Base-by-base conservation (phyloP, 2,888 invertebrate genomes). In the Zygogramma bicolorata region DNA sequence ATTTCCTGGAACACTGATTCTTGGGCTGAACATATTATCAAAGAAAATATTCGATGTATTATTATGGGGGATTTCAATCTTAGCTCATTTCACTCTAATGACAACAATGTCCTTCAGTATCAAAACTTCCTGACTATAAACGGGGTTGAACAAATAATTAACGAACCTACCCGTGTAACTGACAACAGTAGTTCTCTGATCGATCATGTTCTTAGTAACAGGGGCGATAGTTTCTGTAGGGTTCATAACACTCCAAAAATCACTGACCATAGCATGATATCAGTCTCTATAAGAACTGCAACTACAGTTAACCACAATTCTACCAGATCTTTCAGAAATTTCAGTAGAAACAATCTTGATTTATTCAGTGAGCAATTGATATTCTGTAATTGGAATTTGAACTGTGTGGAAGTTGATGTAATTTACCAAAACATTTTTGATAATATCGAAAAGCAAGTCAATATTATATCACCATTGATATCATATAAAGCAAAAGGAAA, bases 391-490 rank as follows among this genome's bases (percentile, higher is more conserved):
- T n/a, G n/a, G n/a, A n/a, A n/a, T n/a, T n/a, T n/a, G n/a, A n/a
- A n/a, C n/a, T n/a, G n/a, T n/a, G 53, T 63, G 53, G 62, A 40
- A 40, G 40, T 40, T 40, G 40, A 40, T 40, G 40, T 40, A 40
- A 40, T 40, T 40, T 40, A 40, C 40, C 31, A 7, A 5, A 31
- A 31, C 31, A 31, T n/a, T n/a, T n/a, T n/a, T n/a, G n/a, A n/a
- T n/a, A n/a, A n/a, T n/a, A n/a, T n/a, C n/a, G n/a, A n/a, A n/a
- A n/a, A n/a, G n/a, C n/a, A n/a, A n/a, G n/a, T n/a, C n/a, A n/a
- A n/a, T n/a, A n/a, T n/a, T n/a, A n/a, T n/a, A n/a, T n/a, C n/a
- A n/a, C n/a, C n/a, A n/a, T n/a, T n/a, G n/a, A n/a, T n/a, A n/a
- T n/a, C n/a, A n/a, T n/a, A n/a, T n/a, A n/a, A n/a, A n/a, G n/a